Base-by-base conservation (phyloP, 2,797 vertebrate species). In the Lagodon rhomboides region DNA sequence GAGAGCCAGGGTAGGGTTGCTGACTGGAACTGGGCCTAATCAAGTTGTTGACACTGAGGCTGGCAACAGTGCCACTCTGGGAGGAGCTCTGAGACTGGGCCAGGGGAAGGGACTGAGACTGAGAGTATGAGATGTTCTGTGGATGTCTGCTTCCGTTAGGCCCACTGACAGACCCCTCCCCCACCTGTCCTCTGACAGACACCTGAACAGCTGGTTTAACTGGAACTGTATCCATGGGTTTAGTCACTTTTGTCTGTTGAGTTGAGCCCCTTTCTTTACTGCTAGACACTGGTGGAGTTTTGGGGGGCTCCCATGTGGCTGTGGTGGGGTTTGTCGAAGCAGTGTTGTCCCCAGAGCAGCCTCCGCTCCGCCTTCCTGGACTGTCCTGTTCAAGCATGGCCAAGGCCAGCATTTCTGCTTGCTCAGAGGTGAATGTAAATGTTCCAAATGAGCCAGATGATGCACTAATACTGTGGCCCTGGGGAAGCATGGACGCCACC, bases 401-500 rank as follows among this genome's bases (percentile, higher is more conserved):
- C 83, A 99, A 93, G 69, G 98, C 98, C 25, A 99, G 95, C 41
- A 99, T 98, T 85, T 99, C 98, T 1, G 96, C 97, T 89, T 98
- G 98, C 79, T 99, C 98, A 7, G 96, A 95, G 63, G 95, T 96
- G 77, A 99, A 98, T 0, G 96, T 95, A 91, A 97, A 98, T 41
- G 95, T 94, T 82, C 95, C 97, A 86, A 96, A 97, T 0, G 97
- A 94, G 73, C 92, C 93, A 12, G 96, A 92, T 4, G 96, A 92
- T 0, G 95, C 91, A 80, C 85, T 95, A 6, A 94, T 92, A 89
- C 90, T 95, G 25, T 96, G 95, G 23, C 97, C 83, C 1, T 96
- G 96, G 76, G 98, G 98, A 87, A 99, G 95, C 97, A 99, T 98
- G 0, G 98, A 99, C 0, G 98, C 98, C 76, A 99, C 98, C 0